Evolutionary conservation across 2,888 invertebrate genomes (phyloP).

Genomic region (Eurois occulta): DNA sequence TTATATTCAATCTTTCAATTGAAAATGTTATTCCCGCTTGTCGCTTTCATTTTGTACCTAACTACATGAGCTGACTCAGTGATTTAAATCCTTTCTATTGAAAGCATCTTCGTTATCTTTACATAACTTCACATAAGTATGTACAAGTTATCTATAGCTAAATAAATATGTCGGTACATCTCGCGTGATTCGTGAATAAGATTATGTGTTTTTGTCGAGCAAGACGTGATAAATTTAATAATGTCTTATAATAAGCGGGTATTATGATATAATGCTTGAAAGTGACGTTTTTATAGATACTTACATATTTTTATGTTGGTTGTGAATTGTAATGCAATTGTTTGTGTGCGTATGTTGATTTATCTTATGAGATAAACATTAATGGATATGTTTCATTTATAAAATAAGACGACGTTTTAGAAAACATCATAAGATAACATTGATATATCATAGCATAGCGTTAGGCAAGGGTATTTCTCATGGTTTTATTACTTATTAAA

Average conservation of each 20-base stretch:
- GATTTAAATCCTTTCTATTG: conserved; percentile 33
- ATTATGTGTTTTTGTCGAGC: conserved; percentile 6
- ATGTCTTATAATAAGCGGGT: conserved; percentile 5
- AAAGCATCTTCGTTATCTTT: conserved; percentile 24
- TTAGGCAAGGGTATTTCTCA: not conserved
- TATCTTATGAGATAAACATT: not conserved
- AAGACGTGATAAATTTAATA: conserved; percentile 26
- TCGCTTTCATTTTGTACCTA: not conserved
- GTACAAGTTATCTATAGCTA: conserved; percentile 4
- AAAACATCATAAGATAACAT: not conserved
- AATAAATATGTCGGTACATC: conserved; percentile 18
- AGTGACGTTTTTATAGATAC: conserved; percentile 46
- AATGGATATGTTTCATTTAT: not conserved
- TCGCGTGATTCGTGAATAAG: conserved; percentile 20
- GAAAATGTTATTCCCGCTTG: too few species aligned
- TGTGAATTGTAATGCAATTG: not conserved
- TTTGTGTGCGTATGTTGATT: not conserved
- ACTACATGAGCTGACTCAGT: not conserved
- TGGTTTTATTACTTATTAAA: not conserved
- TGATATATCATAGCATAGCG: not conserved
- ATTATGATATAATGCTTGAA: conserved; percentile 13
- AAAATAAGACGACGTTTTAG: not conserved
- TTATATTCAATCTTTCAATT: too few species aligned
- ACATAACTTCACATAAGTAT: conserved; percentile 24
- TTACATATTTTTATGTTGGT: conserved; percentile 30